Conservation (phyloP, 2,888 invertebrate species). For the Steromphala cineraria region DNA sequence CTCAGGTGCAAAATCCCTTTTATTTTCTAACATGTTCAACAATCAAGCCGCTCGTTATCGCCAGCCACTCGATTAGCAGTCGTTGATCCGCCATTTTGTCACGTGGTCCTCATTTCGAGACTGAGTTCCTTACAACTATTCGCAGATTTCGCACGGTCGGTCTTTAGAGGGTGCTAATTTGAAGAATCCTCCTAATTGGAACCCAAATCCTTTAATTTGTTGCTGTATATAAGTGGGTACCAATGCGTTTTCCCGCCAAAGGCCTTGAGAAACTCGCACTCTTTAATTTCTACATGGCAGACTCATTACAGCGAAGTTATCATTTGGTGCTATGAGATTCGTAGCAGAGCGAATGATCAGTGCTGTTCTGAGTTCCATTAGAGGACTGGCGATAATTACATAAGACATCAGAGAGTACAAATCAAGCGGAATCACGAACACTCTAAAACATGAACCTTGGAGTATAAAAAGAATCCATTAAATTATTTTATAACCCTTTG, state of each 20-base stretch:
- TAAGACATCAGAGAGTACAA: not conserved
- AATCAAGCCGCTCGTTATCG: not conserved
- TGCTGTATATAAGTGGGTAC: not conserved
- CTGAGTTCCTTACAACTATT: not conserved
- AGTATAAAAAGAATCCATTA: not conserved
- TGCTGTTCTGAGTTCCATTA: not conserved
- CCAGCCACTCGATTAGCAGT: not conserved
- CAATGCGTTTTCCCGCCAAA: not conserved
- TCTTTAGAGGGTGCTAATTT: not conserved
- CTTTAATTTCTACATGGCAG: not conserved
- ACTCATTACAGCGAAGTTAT: not conserved
- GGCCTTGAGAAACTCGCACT: not conserved
- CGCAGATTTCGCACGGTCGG: not conserved
- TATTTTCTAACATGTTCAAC: not conserved
- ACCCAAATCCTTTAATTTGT: not conserved
- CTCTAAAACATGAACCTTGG: not conserved
- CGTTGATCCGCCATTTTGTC: not conserved
- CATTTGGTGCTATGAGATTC: not conserved
- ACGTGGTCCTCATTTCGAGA: not conserved
- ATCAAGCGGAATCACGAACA: not conserved
- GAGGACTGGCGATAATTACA: not conserved
- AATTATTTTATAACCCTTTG: not conserved
- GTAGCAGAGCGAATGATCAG: not conserved
- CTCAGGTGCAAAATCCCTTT: conserved; percentile 7
- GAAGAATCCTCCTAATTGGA: not conserved